Evolutionary conservation across 2,888 invertebrate genomes (phyloP).

Genomic region (Panzeria rudis): DNA sequence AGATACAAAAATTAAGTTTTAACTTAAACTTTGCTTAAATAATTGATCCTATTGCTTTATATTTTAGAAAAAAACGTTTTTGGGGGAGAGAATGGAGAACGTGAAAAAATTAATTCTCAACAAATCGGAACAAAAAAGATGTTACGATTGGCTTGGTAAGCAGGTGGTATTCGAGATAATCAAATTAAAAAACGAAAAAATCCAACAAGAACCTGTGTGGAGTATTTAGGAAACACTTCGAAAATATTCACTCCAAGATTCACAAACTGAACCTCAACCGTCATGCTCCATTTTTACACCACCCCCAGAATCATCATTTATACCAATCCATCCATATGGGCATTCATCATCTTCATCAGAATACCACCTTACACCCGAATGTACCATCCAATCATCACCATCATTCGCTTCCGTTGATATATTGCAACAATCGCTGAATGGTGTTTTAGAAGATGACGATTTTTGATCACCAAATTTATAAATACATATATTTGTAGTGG

Average conservation of each 20-base stretch:
- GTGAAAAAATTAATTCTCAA: neutral
- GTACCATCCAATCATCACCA: neutral
- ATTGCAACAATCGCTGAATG: slow-evolving; percentile 5
- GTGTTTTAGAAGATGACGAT: no score
- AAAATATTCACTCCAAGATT: neutral
- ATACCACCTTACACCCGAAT: neutral
- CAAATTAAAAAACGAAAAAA: slow-evolving; percentile 1
- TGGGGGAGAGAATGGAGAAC: neutral
- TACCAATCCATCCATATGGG: neutral
- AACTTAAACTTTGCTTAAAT: no score
- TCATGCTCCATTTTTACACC: no score
- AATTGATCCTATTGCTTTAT: neutral
- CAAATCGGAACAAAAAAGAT: neutral
- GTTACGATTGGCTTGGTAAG: slow-evolving; percentile 40
- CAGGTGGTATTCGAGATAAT: slow-evolving; percentile 25
- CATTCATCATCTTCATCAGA: slow-evolving; percentile 1
- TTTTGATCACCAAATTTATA: neutral
- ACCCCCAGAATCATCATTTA: neutral
- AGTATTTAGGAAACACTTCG: slow-evolving; percentile 14
- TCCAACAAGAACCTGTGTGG: slow-evolving; percentile 20
- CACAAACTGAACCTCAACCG: neutral
- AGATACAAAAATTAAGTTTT: neutral
- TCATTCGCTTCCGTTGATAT: neutral
- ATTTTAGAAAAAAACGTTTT: neutral
- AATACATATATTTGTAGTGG: neutral